These are phyloP conservation scores for Lathamus discolor DNA, from an alignment of 2,113 vertebrate genomes.

Conservation along the genomic window DNA sequence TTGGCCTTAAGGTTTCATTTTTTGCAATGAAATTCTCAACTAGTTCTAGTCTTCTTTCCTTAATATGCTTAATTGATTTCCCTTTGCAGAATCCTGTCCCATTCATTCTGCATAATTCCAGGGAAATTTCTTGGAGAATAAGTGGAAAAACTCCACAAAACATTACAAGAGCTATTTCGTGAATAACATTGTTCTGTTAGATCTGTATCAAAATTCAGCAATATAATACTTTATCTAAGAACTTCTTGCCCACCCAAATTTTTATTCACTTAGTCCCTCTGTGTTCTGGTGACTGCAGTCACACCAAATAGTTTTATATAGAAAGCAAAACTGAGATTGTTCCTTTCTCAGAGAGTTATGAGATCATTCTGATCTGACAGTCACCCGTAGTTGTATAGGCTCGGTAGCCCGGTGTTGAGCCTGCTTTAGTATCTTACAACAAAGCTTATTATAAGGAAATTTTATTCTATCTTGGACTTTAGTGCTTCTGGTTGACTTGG, in stretches of 20 bases:
- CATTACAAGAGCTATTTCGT: background rate
- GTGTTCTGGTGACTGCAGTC: background rate
- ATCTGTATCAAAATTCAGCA: background rate
- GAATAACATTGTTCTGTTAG: background rate
- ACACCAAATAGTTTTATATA: background rate
- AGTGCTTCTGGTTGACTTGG: background rate
- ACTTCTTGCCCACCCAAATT: background rate
- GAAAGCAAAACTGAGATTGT: background rate
- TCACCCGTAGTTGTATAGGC: background rate
- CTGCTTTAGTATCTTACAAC: background rate
- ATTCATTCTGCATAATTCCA: background rate
- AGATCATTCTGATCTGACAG: background rate
- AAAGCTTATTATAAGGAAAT: background rate
- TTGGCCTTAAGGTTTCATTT: background rate
- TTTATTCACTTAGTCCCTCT: background rate
- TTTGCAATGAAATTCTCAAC: background rate
- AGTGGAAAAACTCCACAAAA: background rate
- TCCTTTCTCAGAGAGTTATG: background rate
- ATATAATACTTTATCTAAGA: background rate
- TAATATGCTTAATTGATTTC: background rate
- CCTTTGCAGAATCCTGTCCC: background rate
- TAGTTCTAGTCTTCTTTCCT: background rate
- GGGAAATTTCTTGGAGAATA: background rate
- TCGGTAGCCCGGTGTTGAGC: background rate
- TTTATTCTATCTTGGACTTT: background rate